Percentiles rank a stretch among this genome's conserved stretches.
phyloP scores from a whole-genome alignment of 1,140 invertebrate species.

The Dufourea novaeangliae region DNA sequence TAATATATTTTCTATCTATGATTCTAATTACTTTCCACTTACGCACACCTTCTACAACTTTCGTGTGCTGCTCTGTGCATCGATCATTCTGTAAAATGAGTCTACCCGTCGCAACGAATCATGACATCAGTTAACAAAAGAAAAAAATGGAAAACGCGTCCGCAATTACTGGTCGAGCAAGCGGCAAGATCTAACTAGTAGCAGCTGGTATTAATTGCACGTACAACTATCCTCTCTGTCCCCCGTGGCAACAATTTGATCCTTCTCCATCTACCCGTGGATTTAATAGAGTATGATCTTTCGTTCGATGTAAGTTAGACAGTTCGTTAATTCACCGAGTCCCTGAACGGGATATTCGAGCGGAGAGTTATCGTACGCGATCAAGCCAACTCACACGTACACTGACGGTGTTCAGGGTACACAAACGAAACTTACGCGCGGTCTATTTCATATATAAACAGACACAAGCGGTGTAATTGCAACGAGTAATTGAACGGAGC shows the following conservation, averaged over 20 bases:
- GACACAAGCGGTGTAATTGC: too few species aligned
- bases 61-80: too few species aligned
- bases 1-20: not conserved
- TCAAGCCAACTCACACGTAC: not conserved
- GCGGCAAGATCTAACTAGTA: not conserved
- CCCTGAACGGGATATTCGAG: not conserved
- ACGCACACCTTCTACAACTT: too few species aligned
- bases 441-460: too few species aligned
- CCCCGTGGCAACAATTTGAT: not conserved
- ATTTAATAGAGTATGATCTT: not conserved
- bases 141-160: not conserved
- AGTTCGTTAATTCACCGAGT: not conserved
- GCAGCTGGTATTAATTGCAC: slow-evolving; percentile 12
- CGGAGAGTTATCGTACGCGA: not conserved
- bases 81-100: not conserved
- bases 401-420: too few species aligned
- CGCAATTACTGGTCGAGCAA: not conserved
- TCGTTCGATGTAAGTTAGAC: not conserved
- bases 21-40: too few species aligned
- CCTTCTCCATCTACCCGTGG: not conserved
- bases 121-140: not conserved
- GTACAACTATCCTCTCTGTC: not conserved
- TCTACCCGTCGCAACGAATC: not conserved
- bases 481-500: too few species aligned
- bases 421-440: too few species aligned